These are phyloP conservation scores for Ellobius talpinus DNA, from an alignment of 2,113 vertebrate genomes.

Conservation along the genomic window DNA sequence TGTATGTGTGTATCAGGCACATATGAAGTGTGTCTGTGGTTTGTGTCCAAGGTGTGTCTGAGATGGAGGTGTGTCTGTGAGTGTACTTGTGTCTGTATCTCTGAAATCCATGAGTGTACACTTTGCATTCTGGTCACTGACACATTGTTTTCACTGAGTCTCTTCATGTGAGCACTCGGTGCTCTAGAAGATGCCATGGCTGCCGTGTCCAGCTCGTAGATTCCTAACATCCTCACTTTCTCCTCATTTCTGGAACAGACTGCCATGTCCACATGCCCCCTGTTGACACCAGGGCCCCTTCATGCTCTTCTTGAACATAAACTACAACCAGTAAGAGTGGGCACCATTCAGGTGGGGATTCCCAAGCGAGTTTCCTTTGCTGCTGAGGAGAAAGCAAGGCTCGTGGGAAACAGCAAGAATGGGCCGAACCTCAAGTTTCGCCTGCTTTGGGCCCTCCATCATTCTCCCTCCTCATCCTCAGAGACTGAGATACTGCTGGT, in stretches of 20 bases:
- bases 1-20: not conserved
- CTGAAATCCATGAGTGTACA: not conserved
- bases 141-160: not conserved
- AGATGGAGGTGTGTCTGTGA: not conserved
- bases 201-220: not conserved
- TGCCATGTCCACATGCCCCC: not conserved
- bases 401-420: not conserved
- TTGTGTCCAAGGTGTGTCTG: not conserved
- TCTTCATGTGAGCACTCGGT: accelerated
- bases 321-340: not conserved
- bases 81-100: not conserved
- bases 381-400: not conserved
- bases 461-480: not conserved
- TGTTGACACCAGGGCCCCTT: not conserved
- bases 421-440: accelerated
- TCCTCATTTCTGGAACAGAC: not conserved
- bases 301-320: not conserved
- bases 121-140: not conserved
- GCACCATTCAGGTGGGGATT: accelerated
- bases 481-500: not conserved
- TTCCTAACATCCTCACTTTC: not conserved
- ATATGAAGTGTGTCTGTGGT: not conserved
- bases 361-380: not conserved
- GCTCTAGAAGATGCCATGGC: accelerated
- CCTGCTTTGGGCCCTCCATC: accelerated